Base-by-base conservation (phyloP, 2,113 vertebrate species). In the Nyctereutes procyonoides region DNA sequence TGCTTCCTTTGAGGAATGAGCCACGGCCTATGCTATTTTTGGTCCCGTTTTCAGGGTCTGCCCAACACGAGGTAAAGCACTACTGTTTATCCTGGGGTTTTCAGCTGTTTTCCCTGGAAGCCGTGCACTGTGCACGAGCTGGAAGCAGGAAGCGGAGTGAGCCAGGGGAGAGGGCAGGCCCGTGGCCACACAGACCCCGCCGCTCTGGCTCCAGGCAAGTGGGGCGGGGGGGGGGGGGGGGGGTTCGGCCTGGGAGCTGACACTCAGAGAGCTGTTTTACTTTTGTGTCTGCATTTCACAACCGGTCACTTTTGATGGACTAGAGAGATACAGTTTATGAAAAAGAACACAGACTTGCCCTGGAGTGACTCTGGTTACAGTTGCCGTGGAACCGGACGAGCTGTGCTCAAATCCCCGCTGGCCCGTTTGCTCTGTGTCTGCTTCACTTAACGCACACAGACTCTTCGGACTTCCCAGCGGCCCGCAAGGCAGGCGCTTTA, bases 401-500 rank as follows among this genome's bases (percentile, higher is more conserved):
- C 43, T 43, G 26, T 17, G 53, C 14, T 79, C 62, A 35, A 62
- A 55, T n/a, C 26, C 13, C 19, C 14, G 5, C 53, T 58, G 2
- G 5, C 8, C 9, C 5, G 1, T 15, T 10, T n/a, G 4, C 35
- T 14, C 73, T 53, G 8, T 38, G 13, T 5, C 69, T 87, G 90
- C 10, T 0, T 38, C 32, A 32, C 30, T 38, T 22, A 7, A 4
- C 20, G n/a, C 17, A 28, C 20, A 32, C 0, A 4, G 20, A 43
- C 11, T 35, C 48, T 30, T 15, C 26, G 32, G 19, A 60, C 26
- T 2, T 86, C 90, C 24, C 1, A 30, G 62, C 73, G 5, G 4
- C 15, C 32, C n/a, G 1, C 28, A 14, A n/a, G 51, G 24, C 24
- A 7, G 48, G 48, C 8, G 1, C 53, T 3, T 0, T 0, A 7